Conservation (phyloP, 2,113 vertebrate species). For the Thinocorus orbignyianus region DNA sequence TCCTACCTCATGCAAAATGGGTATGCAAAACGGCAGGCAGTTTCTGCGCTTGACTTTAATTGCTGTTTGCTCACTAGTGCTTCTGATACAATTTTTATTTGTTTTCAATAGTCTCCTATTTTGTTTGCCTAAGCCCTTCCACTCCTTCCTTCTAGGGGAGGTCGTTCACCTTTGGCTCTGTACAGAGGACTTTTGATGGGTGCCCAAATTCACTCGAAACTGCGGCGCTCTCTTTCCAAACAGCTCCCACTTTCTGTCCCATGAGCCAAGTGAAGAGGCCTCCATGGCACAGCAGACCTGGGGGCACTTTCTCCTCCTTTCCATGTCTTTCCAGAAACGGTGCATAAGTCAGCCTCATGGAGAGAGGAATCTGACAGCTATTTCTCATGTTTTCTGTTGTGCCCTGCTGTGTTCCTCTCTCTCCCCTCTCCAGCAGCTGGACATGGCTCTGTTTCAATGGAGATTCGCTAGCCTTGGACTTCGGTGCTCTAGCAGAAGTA, state of each 20-base stretch:
- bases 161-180: background rate
- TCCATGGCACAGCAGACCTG: background rate
- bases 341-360: background rate
- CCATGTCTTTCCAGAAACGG: background rate
- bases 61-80: background rate
- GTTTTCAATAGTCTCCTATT: background rate
- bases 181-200: background rate
- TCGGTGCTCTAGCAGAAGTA: background rate
- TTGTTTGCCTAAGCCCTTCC: conserved; percentile 12
- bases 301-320: background rate
- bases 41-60: background rate
- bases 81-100: background rate
- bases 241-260: background rate
- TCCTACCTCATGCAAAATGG: background rate
- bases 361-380: background rate
- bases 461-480: background rate
- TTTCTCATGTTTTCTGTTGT: background rate
- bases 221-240: background rate
- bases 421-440: background rate
- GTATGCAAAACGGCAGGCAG: background rate
- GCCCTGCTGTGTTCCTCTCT: background rate
- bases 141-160: background rate
- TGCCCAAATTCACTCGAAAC: background rate
- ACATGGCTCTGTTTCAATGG: background rate
- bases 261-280: background rate